phyloP scores from a whole-genome alignment of 2,797 vertebrate genomes.

The Gymnoscopelus braueri region DNA sequence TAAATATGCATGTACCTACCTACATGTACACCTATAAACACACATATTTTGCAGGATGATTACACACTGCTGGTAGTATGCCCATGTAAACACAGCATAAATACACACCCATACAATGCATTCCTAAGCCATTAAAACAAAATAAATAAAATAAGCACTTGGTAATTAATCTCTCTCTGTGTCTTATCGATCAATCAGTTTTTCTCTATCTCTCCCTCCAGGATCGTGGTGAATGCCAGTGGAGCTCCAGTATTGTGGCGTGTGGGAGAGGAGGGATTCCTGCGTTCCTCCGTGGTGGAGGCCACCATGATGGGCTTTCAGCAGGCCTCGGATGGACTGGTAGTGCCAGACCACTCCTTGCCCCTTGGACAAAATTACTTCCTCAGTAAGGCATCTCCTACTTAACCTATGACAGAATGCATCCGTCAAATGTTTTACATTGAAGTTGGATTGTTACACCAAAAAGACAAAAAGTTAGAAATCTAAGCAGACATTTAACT shows the following conservation, averaged over 20 bases:
- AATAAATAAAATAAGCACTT: too few relatives aligned
- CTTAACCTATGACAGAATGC: too few relatives aligned
- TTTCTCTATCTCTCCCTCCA: constrained; percentile 37
- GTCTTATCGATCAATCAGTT: background rate
- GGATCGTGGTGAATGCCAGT: constrained; percentile 82
- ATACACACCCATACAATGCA: too few relatives aligned
- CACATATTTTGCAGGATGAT: too few relatives aligned
- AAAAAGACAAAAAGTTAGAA: too few relatives aligned
- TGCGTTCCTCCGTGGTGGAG: constrained; percentile 90
- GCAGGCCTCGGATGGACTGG: constrained; percentile 88
- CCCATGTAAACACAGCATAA: background rate
- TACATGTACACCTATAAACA: too few relatives aligned
- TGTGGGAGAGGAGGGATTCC: constrained; percentile 88
- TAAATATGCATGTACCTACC: too few relatives aligned
- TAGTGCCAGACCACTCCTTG: constrained; percentile 89
- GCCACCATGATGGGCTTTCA: constrained; percentile 89
- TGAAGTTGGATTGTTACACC: too few relatives aligned
- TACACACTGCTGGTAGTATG: background rate
- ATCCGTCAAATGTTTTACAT: too few relatives aligned
- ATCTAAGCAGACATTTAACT: too few relatives aligned
- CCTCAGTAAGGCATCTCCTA: constrained; percentile 86
- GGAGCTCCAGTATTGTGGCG: constrained; percentile 92
- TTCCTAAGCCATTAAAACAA: too few relatives aligned
- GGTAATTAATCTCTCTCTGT: background rate
- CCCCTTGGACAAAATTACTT: constrained; percentile 94